phyloP scores from a whole-genome alignment of 2,888 invertebrate genomes.

The Drosophila nr. fundita region DNA sequence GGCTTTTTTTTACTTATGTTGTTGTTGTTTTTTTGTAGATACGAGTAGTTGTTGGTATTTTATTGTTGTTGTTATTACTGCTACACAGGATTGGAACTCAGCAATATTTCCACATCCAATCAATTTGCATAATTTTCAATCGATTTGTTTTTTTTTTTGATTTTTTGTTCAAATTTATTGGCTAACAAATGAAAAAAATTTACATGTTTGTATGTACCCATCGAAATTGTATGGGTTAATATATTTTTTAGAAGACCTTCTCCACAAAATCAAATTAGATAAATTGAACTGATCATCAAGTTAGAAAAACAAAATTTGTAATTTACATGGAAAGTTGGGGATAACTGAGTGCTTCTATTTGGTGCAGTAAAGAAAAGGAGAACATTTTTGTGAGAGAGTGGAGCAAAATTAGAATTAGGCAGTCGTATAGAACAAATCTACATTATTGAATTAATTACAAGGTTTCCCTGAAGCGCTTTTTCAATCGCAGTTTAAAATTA shows the following conservation, averaged over 20 bases:
- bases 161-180: not conserved
- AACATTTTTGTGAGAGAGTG: conserved; percentile 15
- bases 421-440: conserved; percentile 4
- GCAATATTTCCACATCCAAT: conserved; percentile 61
- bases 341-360: conserved; percentile 20
- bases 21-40: conserved; percentile 32
- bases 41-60: conserved; percentile 49
- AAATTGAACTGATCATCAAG: conserved; percentile 19
- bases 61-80: conserved; percentile 42
- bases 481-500: not conserved
- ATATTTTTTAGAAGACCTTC: conserved; percentile 19
- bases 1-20: conserved; percentile 40
- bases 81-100: conserved; percentile 54
- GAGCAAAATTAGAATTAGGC: not conserved
- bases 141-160: conserved; percentile 23
- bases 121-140: conserved; percentile 50
- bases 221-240: conserved; percentile 14
- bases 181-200: conserved; percentile 37
- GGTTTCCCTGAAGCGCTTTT: not conserved
- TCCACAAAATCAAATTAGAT: conserved; percentile 33
- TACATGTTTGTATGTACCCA: conserved; percentile 32
- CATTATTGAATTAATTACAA: not conserved
- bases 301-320: conserved; percentile 21
- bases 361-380: conserved; percentile 24
- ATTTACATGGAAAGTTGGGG: conserved; percentile 28